Percentiles rank a stretch among this genome's conserved stretches.
Evolutionary conservation across 2,888 invertebrate genomes (phyloP).

Genomic region (Dioctria rufipes): DNA sequence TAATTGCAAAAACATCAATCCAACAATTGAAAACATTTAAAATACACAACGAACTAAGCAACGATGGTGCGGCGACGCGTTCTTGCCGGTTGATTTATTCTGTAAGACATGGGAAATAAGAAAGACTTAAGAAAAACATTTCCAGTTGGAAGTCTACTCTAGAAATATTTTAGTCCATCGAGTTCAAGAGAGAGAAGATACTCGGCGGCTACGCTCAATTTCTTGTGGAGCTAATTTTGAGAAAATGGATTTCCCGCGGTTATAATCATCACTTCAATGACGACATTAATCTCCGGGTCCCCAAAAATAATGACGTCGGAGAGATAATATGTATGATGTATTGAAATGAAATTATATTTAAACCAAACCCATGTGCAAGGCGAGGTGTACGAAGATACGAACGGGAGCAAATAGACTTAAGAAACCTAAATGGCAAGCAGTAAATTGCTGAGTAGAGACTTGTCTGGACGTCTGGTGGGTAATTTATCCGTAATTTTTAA

Average conservation of each 20-base stretch:
- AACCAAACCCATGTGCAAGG: not conserved
- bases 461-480: not conserved
- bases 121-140: constrained; percentile 4
- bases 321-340: constrained; percentile 2
- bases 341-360: constrained; percentile 15
- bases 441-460: not conserved
- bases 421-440: not conserved
- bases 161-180: constrained; percentile 2
- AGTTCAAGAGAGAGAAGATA: not conserved
- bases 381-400: not conserved
- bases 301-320: constrained; percentile 8
- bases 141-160: constrained; percentile 31
- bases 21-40: not conserved
- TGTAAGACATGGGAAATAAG: constrained; percentile 7
- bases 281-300: constrained; percentile 1
- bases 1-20: no score
- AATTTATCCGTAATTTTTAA: constrained; percentile 20
- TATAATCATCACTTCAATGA: constrained; percentile 3
- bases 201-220: not conserved
- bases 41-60: not conserved
- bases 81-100: constrained; percentile 36
- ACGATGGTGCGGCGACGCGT: constrained; percentile 7
- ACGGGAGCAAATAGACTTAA: not conserved
- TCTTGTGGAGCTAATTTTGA: constrained; percentile 26
- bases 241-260: constrained; percentile 34